phyloP scores from a whole-genome alignment of 2,888 invertebrate genomes.

The Tricholauxania praeusta region DNA sequence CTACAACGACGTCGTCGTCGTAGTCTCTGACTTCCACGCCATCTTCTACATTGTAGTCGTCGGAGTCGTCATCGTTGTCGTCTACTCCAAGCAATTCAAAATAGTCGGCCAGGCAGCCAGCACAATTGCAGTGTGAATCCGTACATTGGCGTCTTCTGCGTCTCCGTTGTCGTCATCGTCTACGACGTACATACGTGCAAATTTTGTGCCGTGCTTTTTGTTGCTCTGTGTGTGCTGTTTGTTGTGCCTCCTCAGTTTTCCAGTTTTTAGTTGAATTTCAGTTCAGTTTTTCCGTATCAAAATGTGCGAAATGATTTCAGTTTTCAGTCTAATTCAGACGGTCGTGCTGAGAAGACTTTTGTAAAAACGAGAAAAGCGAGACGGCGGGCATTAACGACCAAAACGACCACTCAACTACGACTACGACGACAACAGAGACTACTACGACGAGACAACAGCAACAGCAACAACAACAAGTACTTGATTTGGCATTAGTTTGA shows the following conservation, averaged over 20 bases:
- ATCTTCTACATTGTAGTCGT: slow-evolving; percentile 23
- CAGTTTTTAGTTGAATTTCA: slow-evolving; percentile 54
- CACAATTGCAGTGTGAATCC: too few species aligned
- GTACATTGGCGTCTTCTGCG: slow-evolving; percentile 48
- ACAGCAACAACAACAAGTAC: slow-evolving; percentile 17
- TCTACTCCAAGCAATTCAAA: background rate
- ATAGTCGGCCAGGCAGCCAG: too few species aligned
- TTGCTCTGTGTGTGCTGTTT: background rate
- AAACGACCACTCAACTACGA: slow-evolving; percentile 23
- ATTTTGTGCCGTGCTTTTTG: background rate
- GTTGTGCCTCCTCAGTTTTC: slow-evolving; percentile 32
- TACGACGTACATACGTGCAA: slow-evolving; percentile 23
- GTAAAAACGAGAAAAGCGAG: slow-evolving; percentile 46
- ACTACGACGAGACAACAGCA: slow-evolving; percentile 11
- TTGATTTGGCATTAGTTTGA: background rate
- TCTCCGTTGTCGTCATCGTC: slow-evolving; percentile 46
- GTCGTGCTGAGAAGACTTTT: slow-evolving; percentile 69
- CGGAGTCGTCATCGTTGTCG: slow-evolving; percentile 25
- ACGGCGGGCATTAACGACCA: slow-evolving; percentile 20
- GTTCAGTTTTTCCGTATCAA: slow-evolving; percentile 67
- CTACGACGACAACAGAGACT: slow-evolving; percentile 27
- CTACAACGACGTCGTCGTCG: background rate
- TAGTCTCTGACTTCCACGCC: slow-evolving; percentile 10
- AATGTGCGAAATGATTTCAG: slow-evolving; percentile 68
- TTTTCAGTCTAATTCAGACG: slow-evolving; percentile 69